Conservation (phyloP, 1,140 invertebrate genomes). For the Metaphire vulgaris region DNA sequence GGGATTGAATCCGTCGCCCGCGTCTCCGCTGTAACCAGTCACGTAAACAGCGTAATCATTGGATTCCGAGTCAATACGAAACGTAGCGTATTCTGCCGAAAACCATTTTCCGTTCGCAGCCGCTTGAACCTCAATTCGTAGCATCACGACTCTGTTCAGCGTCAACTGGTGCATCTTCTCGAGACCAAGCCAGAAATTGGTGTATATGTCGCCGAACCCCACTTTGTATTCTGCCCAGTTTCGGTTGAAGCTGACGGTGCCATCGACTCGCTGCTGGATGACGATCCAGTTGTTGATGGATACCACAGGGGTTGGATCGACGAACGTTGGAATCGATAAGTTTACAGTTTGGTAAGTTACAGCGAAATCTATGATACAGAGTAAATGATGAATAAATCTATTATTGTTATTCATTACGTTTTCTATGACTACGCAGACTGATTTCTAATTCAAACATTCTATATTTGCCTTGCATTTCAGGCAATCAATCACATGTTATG, state of each 20-base stretch:
- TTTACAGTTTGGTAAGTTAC: background rate
- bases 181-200: slow-evolving; percentile 40
- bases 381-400: too few species aligned
- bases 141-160: background rate
- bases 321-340: slow-evolving; percentile 12
- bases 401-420: too few species aligned
- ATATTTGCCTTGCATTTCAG: too few species aligned
- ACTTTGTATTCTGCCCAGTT: slow-evolving; percentile 42
- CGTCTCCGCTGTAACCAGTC: slow-evolving; percentile 4
- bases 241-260: slow-evolving; percentile 39
- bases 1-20: background rate
- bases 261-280: slow-evolving; percentile 33
- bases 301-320: background rate
- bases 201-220: slow-evolving; percentile 37
- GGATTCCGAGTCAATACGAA: background rate
- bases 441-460: too few species aligned
- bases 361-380: slow-evolving; percentile 1
- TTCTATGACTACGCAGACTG: too few species aligned
- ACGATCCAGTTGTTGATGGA: slow-evolving; percentile 22
- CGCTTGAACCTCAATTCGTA: slow-evolving; percentile 8
- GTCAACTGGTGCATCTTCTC: slow-evolving; percentile 38
- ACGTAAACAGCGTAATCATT: slow-evolving; percentile 2
- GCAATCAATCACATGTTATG: too few species aligned
- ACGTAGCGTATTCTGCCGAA: slow-evolving; percentile 2
- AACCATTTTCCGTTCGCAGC: background rate